phyloP scores from a whole-genome alignment of 1,140 invertebrate genomes.

The Dendroctonus ponderosae region DNA sequence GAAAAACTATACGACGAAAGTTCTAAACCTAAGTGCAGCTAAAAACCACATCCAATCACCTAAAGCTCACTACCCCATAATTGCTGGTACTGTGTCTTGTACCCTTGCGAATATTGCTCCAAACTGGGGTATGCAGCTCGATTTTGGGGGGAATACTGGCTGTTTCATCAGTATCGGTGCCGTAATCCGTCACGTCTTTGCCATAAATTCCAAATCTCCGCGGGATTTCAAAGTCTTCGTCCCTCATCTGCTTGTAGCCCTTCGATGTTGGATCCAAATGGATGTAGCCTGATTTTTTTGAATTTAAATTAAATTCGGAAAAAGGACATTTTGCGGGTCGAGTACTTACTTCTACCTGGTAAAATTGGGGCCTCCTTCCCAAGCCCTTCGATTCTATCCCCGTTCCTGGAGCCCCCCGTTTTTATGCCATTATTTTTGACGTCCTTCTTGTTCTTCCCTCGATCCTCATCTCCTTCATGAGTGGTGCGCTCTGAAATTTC shows the following conservation, averaged over 20 bases:
- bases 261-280: neutral
- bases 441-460: conserved; percentile 36
- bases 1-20: no score
- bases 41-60: conserved; percentile 20
- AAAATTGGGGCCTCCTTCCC: conserved; percentile 5
- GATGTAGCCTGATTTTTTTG: neutral
- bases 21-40: neutral
- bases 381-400: conserved; percentile 1
- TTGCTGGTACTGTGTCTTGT: conserved; percentile 35
- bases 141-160: conserved; percentile 41
- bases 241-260: conserved; percentile 42
- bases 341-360: conserved; percentile 18
- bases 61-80: conserved; percentile 27
- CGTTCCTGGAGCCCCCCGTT: conserved; percentile 13
- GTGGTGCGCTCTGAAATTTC: conserved; percentile 43
- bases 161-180: conserved; percentile 40
- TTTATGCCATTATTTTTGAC: conserved; percentile 28
- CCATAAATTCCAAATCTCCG: conserved; percentile 45
- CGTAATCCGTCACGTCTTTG: conserved; percentile 39
- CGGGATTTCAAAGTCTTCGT: conserved; percentile 28
- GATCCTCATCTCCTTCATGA: conserved; percentile 52
- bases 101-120: conserved; percentile 50
- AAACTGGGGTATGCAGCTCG: conserved; percentile 48
- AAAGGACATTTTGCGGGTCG: neutral
- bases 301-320: neutral